A percentile compares a stretch with the other conserved stretches of the same genome.
Conservation (phyloP, 2,888 invertebrate genomes). For the Volucella inanis region DNA sequence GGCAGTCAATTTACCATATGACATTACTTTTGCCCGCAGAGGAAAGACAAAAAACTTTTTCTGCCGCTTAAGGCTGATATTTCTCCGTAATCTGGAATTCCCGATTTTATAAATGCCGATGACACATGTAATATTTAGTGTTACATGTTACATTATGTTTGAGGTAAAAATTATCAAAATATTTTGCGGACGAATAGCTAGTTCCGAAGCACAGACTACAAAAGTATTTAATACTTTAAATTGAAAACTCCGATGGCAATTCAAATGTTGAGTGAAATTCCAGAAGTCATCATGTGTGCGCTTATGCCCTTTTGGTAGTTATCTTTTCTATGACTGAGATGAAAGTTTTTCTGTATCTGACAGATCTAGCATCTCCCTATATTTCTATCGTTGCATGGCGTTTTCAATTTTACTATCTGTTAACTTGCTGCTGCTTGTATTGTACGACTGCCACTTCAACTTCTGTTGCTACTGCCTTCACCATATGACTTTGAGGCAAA, state of each 20-base stretch:
- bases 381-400: conserved; percentile 45
- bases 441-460: not conserved
- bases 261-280: conserved; percentile 37
- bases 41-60: too few relatives aligned
- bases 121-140: too few relatives aligned
- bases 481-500: conserved; percentile 12
- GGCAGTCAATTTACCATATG: too few relatives aligned
- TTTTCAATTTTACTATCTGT: conserved; percentile 16
- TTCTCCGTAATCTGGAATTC: too few relatives aligned
- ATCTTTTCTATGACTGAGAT: not conserved
- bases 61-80: too few relatives aligned
- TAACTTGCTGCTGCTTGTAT: conserved; percentile 31
- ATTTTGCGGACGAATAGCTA: too few relatives aligned
- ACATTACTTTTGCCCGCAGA: too few relatives aligned
- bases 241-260: not conserved
- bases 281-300: conserved; percentile 50
- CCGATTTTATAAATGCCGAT: too few relatives aligned
- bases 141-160: too few relatives aligned
- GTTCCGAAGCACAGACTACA: too few relatives aligned
- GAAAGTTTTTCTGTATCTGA: conserved; percentile 57
- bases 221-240: too few relatives aligned
- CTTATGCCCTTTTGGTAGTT: conserved; percentile 47
- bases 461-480: not conserved
- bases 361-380: conserved; percentile 45
- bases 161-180: too few relatives aligned